Evolutionary conservation across 2,113 vertebrate genomes (phyloP).

Genomic region (Lethenteron reissneri): DNA sequence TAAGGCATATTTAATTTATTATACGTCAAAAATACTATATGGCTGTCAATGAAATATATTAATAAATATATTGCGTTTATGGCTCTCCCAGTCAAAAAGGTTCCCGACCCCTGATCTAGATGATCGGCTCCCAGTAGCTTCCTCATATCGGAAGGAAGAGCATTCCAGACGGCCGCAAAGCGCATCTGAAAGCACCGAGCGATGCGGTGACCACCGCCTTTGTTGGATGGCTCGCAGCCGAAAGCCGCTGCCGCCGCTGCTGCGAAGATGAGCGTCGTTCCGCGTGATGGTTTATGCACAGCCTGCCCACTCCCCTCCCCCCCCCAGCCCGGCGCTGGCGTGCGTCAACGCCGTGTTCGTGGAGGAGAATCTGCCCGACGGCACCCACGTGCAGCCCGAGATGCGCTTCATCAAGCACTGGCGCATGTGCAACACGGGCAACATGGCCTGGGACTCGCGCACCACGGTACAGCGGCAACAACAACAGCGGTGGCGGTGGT

Average conservation of each 20-base stretch:
- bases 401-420: conserved; percentile 94
- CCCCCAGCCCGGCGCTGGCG: conserved; percentile 46
- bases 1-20: too few relatives aligned
- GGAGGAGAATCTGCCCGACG: conserved; percentile 95
- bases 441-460: conserved; percentile 62
- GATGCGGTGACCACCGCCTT: background rate
- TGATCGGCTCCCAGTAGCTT: too few relatives aligned
- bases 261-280: background rate
- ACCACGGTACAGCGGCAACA: conserved; percentile 35
- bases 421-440: conserved; percentile 90
- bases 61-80: too few relatives aligned
- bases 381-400: conserved; percentile 60
- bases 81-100: too few relatives aligned
- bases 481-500: too few relatives aligned
- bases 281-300: background rate
- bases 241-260: background rate
- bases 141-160: background rate
- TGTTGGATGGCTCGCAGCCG: background rate
- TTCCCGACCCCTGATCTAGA: too few relatives aligned
- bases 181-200: background rate
- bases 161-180: background rate
- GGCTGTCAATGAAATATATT: too few relatives aligned
- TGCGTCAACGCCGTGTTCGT: conserved; percentile 76
- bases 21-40: too few relatives aligned
- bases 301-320: background rate